Percentiles rank a stretch among this genome's conserved stretches.
Evolutionary conservation across 1,140 invertebrate genomes (phyloP).

Genomic region (Drosophila bipectinata): DNA sequence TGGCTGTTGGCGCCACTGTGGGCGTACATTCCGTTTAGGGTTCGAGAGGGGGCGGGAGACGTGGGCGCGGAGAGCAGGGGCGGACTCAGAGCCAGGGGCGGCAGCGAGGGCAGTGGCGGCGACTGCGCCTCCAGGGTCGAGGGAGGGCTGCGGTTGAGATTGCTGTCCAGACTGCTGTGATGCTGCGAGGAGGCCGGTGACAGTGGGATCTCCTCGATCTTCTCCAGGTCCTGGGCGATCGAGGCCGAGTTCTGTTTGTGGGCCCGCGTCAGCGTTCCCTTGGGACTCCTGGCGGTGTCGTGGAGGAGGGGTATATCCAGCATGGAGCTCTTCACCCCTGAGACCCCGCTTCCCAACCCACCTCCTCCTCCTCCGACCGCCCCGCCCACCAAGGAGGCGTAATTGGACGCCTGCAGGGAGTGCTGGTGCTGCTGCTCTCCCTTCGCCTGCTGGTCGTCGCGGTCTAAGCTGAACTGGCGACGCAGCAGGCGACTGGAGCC

Average conservation of each 20-base stretch:
- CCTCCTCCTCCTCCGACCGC: constrained; percentile 8
- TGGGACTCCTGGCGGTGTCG: constrained; percentile 75
- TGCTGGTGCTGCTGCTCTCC: constrained; percentile 74
- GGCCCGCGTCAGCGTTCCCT: constrained; percentile 78
- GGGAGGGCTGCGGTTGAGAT: constrained; percentile 80
- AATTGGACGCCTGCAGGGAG: constrained; percentile 67
- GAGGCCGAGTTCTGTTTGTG: constrained; percentile 90
- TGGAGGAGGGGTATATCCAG: constrained; percentile 75
- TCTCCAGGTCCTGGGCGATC: constrained; percentile 88
- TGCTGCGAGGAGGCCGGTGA: constrained; percentile 81
- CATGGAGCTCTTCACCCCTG: constrained; percentile 59
- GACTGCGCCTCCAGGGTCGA: constrained; percentile 73
- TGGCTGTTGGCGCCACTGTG: constrained; percentile 32
- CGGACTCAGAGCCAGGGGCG: constrained; percentile 43
- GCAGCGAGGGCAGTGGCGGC: constrained; percentile 44
- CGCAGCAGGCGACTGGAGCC: constrained; percentile 86
- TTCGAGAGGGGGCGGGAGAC: constrained; percentile 71
- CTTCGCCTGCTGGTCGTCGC: constrained; percentile 85
- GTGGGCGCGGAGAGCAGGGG: constrained; percentile 71
- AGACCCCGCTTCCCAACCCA: neutral
- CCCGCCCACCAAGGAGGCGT: constrained; percentile 55
- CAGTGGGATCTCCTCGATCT: constrained; percentile 88
- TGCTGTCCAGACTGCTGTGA: constrained; percentile 80
- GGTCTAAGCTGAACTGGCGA: constrained; percentile 89
- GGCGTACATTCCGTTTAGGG: constrained; percentile 62